Conservation (phyloP, 1,140 invertebrate species). For the Stegodyphus mimosarum region DNA sequence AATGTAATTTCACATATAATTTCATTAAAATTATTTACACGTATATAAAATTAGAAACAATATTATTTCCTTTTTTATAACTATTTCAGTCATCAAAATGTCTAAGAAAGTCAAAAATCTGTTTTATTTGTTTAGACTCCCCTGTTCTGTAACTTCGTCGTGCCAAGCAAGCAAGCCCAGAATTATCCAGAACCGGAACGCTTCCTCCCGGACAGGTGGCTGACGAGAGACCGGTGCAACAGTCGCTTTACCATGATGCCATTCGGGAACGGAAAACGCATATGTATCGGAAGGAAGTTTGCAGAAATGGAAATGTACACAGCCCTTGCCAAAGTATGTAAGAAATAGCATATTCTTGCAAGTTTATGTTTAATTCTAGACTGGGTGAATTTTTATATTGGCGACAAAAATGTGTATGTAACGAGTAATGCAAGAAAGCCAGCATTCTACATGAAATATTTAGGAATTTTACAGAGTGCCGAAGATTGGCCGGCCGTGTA, state of each 20-base stretch:
- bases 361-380: neutral
- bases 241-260: conserved; percentile 81
- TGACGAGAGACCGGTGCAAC: conserved; percentile 68
- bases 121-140: conserved; percentile 77
- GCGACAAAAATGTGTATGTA: neutral
- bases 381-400: neutral
- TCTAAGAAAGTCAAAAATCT: no score
- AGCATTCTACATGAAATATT: no score
- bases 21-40: no score
- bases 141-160: conserved; percentile 85
- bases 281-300: conserved; percentile 72
- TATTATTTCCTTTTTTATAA: no score
- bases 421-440: no score
- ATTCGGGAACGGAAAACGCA: conserved; percentile 82
- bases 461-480: no score
- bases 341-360: neutral
- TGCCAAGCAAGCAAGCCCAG: conserved; percentile 80
- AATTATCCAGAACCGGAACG: conserved; percentile 81
- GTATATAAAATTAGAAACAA: no score
- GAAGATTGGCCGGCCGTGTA: no score
- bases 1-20: no score
- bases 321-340: conserved; percentile 77
- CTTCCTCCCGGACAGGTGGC: conserved; percentile 86
- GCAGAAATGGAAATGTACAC: conserved; percentile 81
- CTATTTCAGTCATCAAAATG: no score